Conservation (phyloP, 2,113 vertebrate genomes). For the Nansenia antarctica region DNA sequence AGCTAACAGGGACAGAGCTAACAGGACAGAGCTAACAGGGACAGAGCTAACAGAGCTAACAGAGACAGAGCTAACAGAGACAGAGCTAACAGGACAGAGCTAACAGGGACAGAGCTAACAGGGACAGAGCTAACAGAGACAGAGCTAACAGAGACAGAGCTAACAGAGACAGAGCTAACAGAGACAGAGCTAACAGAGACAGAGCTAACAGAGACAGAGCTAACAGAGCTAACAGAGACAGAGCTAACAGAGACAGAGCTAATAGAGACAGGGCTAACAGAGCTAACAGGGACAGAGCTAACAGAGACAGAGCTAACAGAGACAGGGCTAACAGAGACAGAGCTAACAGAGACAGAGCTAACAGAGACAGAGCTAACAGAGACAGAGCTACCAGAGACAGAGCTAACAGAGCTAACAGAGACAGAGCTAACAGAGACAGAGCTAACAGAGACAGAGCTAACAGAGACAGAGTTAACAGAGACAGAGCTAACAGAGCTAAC, state of each 20-base stretch:
- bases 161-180: background rate
- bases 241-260: background rate
- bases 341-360: background rate
- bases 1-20: background rate
- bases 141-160: background rate
- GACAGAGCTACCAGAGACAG: background rate
- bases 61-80: background rate
- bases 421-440: background rate
- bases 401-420: background rate
- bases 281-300: background rate
- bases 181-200: background rate
- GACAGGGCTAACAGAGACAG: background rate
- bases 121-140: no score
- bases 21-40: no score
- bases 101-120: background rate
- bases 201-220: background rate
- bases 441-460: background rate
- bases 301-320: background rate
- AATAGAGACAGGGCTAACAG: no score
- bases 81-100: background rate
- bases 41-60: no score
- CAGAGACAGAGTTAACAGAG: background rate
- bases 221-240: background rate
- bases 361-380: background rate
- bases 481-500: background rate